These are phyloP conservation scores for Andrena chrysosceles DNA, from an alignment of 2,888 invertebrate species.

Conservation along the genomic window DNA sequence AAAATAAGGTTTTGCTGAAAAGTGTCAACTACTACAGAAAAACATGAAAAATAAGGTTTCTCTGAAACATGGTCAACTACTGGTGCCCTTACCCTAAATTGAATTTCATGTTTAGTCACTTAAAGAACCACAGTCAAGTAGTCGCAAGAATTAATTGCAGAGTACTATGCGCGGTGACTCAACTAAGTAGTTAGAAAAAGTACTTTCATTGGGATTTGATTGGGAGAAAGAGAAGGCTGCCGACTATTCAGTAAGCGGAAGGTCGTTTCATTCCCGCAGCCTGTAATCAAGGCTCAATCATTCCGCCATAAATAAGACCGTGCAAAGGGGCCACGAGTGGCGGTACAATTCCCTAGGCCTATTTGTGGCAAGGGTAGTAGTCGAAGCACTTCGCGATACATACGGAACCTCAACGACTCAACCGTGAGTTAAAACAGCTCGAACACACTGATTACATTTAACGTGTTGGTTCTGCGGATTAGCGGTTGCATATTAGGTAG, in stretches of 20 bases:
- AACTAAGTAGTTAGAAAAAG: slow-evolving; percentile 8
- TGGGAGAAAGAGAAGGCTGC: slow-evolving; percentile 3
- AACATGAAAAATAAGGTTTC: too few relatives aligned
- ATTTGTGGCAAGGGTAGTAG: slow-evolving; percentile 32
- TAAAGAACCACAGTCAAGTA: too few relatives aligned
- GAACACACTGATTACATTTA: slow-evolving; percentile 2
- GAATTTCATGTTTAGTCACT: too few relatives aligned
- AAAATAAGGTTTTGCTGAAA: too few relatives aligned
- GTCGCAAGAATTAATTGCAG: too few relatives aligned
- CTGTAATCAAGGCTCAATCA: slow-evolving; percentile 63
- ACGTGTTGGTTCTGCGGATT: slow-evolving; percentile 20
- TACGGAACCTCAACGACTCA: slow-evolving; percentile 6
- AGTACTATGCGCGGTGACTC: too few relatives aligned
- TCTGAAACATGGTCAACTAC: too few relatives aligned
- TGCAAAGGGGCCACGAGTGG: slow-evolving; percentile 32
- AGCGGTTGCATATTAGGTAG: slow-evolving; percentile 6
- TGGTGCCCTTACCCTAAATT: too few relatives aligned
- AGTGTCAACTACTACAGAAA: too few relatives aligned
- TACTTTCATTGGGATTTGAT: slow-evolving; percentile 36
- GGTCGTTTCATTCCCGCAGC: slow-evolving; percentile 39
- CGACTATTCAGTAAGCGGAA: slow-evolving; percentile 46
- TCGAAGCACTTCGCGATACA: slow-evolving; percentile 33
- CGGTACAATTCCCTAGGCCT: slow-evolving; percentile 44
- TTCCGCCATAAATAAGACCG: slow-evolving; percentile 62
- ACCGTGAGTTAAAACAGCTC: background rate